Percentiles rank a stretch among this genome's conserved stretches.
Evolutionary conservation across 2,888 invertebrate species (phyloP).

Genomic region (Hetaerina titia): DNA sequence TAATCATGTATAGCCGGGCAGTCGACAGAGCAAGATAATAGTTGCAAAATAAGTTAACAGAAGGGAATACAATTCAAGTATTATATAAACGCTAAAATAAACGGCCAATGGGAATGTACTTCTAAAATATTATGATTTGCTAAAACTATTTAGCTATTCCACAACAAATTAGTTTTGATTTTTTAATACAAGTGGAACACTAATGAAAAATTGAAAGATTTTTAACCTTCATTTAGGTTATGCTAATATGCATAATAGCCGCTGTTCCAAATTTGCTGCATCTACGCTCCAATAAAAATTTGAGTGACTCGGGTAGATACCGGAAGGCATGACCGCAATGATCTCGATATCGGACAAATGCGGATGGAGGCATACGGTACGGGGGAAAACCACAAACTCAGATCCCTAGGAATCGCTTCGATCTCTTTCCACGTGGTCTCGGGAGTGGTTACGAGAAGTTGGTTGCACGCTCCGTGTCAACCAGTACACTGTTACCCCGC

Average conservation of each 20-base stretch:
- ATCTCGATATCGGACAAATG: background rate
- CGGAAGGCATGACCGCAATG: background rate
- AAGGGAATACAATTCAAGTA: no score
- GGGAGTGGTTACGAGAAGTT: background rate
- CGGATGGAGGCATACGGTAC: background rate
- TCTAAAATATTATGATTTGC: no score
- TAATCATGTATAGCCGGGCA: no score
- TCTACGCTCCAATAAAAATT: background rate
- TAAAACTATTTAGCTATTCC: no score
- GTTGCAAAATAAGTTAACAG: no score
- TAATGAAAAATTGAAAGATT: no score
- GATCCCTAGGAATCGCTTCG: background rate
- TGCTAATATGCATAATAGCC: background rate
- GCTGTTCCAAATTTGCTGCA: background rate
- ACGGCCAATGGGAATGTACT: no score
- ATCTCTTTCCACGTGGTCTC: background rate
- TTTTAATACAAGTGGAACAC: no score
- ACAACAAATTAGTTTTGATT: no score
- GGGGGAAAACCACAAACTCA: background rate
- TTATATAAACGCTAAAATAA: no score
- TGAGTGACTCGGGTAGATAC: background rate
- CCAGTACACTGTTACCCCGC: background rate
- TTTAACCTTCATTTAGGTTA: no score
- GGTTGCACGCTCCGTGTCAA: background rate
- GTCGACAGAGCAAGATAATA: no score